Evolutionary conservation across 2,888 invertebrate genomes (phyloP).

Genomic region (Chymomyza fuscimana): DNA sequence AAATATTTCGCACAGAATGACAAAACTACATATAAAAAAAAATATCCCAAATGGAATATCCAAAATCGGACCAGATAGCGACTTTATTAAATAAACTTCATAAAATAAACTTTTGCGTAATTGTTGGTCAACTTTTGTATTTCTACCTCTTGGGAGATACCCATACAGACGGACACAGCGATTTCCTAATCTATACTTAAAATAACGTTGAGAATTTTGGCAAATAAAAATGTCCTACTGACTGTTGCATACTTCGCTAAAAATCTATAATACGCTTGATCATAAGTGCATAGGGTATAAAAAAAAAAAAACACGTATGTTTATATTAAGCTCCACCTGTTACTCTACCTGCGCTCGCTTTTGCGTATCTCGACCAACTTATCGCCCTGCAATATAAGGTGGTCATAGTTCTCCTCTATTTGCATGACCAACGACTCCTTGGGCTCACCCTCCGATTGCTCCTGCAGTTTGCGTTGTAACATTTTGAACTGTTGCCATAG

Average conservation of each 20-base stretch:
- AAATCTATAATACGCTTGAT: constrained; percentile 14
- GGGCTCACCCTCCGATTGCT: constrained; percentile 76
- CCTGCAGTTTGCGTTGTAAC: constrained; percentile 76
- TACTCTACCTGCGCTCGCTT: constrained; percentile 71
- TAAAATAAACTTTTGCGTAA: too few species aligned
- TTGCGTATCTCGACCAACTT: constrained; percentile 76
- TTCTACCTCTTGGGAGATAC: too few species aligned
- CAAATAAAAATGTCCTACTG: too few species aligned
- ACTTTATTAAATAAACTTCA: too few species aligned
- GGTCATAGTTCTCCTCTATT: constrained; percentile 79
- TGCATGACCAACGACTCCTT: constrained; percentile 77
- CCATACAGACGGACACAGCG: too few species aligned
- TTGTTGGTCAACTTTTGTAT: too few species aligned
- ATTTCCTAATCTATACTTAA: too few species aligned
- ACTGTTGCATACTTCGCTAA: constrained; percentile 12
- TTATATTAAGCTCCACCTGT: not conserved
- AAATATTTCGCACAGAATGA: too few species aligned
- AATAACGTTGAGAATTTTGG: too few species aligned
- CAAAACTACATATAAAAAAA: too few species aligned
- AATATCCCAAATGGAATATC: too few species aligned
- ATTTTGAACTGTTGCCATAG: constrained; percentile 79
- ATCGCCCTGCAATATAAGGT: constrained; percentile 77
- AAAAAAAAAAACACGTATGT: not conserved
- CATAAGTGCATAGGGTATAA: not conserved
- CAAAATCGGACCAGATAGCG: too few species aligned